Conservation (phyloP, 2,797 vertebrate species). For the Acrocephalus scirpaceus region DNA sequence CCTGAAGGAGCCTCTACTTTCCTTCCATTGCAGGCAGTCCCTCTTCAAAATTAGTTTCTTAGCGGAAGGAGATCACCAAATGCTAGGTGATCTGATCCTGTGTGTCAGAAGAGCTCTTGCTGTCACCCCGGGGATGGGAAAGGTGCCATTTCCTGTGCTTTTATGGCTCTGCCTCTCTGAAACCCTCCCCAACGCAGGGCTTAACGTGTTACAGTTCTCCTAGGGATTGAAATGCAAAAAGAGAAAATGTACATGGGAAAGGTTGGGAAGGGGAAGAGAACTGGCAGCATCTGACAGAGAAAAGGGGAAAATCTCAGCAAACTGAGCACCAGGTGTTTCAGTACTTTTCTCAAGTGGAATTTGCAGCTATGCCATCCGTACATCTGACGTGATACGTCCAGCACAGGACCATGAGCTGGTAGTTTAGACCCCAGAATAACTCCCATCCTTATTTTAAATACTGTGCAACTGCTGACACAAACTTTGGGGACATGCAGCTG, state of each 20-base stretch:
- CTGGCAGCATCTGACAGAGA: not conserved
- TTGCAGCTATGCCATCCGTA: not conserved
- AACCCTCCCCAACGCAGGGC: not conserved
- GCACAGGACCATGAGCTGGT: not conserved
- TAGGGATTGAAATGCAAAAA: not conserved
- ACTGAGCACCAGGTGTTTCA: not conserved
- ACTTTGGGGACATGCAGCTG: not conserved
- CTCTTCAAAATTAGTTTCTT: not conserved
- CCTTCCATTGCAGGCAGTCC: not conserved
- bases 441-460: not conserved
- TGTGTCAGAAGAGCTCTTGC: not conserved
- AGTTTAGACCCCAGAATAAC: not conserved
- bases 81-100: not conserved
- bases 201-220: not conserved
- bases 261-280: not conserved
- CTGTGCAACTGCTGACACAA: conserved; percentile 10
- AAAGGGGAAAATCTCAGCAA: not conserved
- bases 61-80: not conserved
- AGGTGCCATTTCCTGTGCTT: not conserved
- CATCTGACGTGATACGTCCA: not conserved
- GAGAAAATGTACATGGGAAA: not conserved
- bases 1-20: not conserved
- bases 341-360: not conserved
- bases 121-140: not conserved
- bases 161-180: not conserved